These are phyloP conservation scores for Liasis olivaceus DNA, from an alignment of 2,797 vertebrate genomes.

Conservation along the genomic window DNA sequence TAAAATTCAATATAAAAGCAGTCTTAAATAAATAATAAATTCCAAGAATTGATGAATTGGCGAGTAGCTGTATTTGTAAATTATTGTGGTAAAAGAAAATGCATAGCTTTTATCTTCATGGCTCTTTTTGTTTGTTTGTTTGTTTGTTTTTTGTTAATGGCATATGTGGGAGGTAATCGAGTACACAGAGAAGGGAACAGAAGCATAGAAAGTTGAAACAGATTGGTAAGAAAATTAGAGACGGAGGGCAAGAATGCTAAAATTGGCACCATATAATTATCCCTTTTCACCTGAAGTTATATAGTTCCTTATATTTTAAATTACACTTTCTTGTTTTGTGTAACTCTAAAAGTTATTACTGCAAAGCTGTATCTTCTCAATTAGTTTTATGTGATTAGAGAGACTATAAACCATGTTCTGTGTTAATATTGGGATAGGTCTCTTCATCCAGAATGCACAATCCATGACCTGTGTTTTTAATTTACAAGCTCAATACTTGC, in stretches of 20 bases:
- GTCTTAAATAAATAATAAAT: no score
- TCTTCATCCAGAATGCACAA: not conserved
- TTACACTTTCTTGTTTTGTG: not conserved
- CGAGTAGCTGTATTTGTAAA: not conserved
- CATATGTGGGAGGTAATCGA: not conserved
- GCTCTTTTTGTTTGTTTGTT: no score
- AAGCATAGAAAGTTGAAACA: no score
- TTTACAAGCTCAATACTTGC: not conserved
- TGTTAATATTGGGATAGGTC: not conserved
- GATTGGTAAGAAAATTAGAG: no score
- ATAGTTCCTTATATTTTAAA: not conserved
- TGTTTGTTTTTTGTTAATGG: not conserved
- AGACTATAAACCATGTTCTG: not conserved
- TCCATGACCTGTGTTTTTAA: not conserved
- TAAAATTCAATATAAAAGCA: no score
- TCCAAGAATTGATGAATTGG: no score
- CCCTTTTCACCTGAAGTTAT: not conserved
- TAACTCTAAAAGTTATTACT: not conserved
- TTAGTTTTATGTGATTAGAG: not conserved
- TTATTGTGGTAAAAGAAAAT: not conserved
- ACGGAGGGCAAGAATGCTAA: not conserved
- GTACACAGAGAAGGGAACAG: no score
- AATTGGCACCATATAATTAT: not conserved
- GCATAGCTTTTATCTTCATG: no score
- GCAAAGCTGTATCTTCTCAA: not conserved